These are phyloP conservation scores for Passer montanus DNA, from an alignment of 2,113 vertebrate genomes.

Conservation along the genomic window DNA sequence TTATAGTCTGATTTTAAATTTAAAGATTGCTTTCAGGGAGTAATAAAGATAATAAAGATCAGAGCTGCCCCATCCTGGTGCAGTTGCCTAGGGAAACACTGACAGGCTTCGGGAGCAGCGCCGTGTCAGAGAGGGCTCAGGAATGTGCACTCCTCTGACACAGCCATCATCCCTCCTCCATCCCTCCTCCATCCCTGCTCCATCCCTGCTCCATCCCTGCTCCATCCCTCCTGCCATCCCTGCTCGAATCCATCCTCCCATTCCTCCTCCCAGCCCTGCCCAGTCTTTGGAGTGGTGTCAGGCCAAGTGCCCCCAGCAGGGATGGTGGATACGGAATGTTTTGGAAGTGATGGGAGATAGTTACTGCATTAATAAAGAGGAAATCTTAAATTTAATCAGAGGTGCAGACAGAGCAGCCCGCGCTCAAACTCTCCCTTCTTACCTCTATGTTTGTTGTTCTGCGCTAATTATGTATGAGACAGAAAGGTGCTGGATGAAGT, in stretches of 20 bases:
- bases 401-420: not conserved
- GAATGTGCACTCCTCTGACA: fast-evolving
- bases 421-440: not conserved
- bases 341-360: not conserved
- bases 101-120: not conserved
- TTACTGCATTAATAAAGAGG: not conserved
- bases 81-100: not conserved
- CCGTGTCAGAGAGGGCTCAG: fast-evolving
- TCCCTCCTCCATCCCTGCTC: not conserved
- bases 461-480: not conserved
- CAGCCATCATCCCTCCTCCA: not conserved
- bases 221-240: not conserved
- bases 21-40: constrained; percentile 6
- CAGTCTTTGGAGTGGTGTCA: fast-evolving
- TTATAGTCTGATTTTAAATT: not conserved
- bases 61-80: not conserved
- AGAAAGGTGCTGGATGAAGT: not conserved
- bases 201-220: not conserved
- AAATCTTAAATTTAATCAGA: not conserved
- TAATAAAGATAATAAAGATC: not conserved
- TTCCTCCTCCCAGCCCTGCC: not conserved
- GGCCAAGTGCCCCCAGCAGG: not conserved
- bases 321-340: fast-evolving
- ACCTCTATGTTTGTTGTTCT: not conserved
- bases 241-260: not conserved